Evolutionary conservation across 2,113 vertebrate species (phyloP).

Genomic region (Clinocottus analis): DNA sequence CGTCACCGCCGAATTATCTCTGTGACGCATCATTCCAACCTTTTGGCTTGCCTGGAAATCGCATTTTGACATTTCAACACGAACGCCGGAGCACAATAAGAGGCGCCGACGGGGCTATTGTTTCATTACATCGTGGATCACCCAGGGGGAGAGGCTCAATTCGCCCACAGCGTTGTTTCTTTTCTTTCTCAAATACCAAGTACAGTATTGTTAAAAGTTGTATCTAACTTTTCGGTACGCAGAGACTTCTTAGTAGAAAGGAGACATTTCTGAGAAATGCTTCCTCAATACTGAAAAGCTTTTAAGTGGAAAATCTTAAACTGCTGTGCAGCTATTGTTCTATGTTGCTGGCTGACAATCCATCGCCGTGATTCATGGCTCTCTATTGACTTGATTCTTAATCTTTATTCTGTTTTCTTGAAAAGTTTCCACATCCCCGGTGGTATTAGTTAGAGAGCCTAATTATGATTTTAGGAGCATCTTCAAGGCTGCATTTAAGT

Average conservation of each 20-base stretch:
- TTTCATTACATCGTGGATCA: not conserved
- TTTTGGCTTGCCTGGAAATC: not conserved
- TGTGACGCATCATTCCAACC: conserved; percentile 5
- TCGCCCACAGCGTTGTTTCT: not conserved
- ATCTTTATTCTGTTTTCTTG: not conserved
- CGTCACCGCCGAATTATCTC: not conserved
- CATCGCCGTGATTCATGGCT: not conserved
- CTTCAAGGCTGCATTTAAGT: not conserved
- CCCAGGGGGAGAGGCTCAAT: not conserved
- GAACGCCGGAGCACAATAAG: not conserved
- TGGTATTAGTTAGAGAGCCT: not conserved
- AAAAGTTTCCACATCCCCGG: not conserved
- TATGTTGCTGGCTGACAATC: not conserved
- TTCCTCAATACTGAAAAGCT: not conserved
- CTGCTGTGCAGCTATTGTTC: not conserved
- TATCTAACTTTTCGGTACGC: not conserved
- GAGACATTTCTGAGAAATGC: conserved; percentile 12
- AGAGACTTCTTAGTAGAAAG: not conserved
- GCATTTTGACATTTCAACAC: not conserved
- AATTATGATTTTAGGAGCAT: not conserved
- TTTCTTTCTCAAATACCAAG: not conserved
- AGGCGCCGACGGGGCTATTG: not conserved
- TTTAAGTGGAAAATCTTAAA: not conserved
- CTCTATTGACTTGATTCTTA: not conserved
- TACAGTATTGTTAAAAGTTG: not conserved